These are phyloP conservation scores for Dasysyrphus albostriatus DNA, from an alignment of 2,888 invertebrate genomes.

Conservation along the genomic window DNA sequence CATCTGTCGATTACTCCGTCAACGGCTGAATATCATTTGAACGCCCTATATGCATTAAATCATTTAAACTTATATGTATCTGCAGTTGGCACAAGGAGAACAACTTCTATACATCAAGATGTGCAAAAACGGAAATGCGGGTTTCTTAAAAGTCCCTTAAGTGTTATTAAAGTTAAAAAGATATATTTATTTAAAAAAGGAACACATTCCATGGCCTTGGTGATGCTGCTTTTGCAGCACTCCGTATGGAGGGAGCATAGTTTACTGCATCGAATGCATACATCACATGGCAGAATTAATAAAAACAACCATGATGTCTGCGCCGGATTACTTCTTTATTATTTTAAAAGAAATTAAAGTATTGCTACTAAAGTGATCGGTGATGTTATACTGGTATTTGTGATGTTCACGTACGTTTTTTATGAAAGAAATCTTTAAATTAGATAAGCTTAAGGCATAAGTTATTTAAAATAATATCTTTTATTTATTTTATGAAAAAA, in stretches of 20 bases:
- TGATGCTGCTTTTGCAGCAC: conserved; percentile 49
- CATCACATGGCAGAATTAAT: conserved; percentile 50
- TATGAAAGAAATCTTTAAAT: too few relatives aligned
- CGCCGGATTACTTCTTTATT: conserved; percentile 61
- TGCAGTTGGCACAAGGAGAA: conserved; percentile 36
- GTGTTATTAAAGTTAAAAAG: conserved; percentile 65
- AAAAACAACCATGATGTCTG: conserved; percentile 64
- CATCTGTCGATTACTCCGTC: conserved; percentile 60
- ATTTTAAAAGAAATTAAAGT: conserved; percentile 58
- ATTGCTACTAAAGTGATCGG: conserved; percentile 9
- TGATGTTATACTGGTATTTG: neutral
- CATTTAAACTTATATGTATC: conserved; percentile 30
- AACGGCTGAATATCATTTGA: conserved; percentile 28
- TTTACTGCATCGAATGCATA: conserved; percentile 6
- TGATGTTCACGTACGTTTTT: too few relatives aligned
- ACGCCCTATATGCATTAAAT: conserved; percentile 22
- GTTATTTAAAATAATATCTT: too few relatives aligned
- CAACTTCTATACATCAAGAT: conserved; percentile 40
- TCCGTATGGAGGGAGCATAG: conserved; percentile 42
- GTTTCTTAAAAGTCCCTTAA: conserved; percentile 63
- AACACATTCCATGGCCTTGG: conserved; percentile 65
- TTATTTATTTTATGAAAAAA: too few relatives aligned
- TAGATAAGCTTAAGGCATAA: too few relatives aligned
- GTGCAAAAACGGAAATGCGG: conserved; percentile 75
- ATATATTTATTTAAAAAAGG: conserved; percentile 34